A percentile compares a stretch with the other conserved stretches of the same genome.
Conservation (phyloP, 2,113 vertebrate species). For the Mesembrinibis cayennensis region DNA sequence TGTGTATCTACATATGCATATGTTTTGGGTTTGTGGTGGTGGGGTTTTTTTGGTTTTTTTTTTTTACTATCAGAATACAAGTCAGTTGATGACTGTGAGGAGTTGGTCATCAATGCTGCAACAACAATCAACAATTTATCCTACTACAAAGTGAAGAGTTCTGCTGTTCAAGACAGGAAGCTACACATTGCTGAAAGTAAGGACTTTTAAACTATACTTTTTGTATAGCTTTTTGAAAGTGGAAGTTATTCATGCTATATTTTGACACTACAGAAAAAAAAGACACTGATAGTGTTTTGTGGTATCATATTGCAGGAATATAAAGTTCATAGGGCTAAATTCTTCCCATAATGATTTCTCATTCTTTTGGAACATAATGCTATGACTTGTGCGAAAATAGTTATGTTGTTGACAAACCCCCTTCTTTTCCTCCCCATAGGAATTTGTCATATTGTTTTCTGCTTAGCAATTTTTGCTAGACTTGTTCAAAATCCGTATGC, state of each 20-base stretch:
- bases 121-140: conserved; percentile 92
- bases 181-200: conserved; percentile 86
- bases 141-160: conserved; percentile 83
- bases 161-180: conserved; percentile 72
- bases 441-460: background rate
- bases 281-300: background rate
- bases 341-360: background rate
- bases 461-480: background rate
- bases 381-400: background rate
- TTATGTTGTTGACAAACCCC: background rate
- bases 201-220: background rate
- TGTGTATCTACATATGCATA: background rate
- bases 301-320: background rate
- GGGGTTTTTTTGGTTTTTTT: background rate
- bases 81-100: conserved; percentile 82
- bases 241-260: background rate
- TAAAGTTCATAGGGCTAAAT: background rate
- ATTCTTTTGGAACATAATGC: background rate
- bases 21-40: background rate
- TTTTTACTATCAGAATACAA: conserved; percentile 77
- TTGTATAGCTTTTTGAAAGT: background rate
- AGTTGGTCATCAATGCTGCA: conserved; percentile 85
- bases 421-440: background rate
- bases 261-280: background rate
- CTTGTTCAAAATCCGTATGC: background rate